Conservation (phyloP, 2,888 invertebrate genomes). For the Mythimna albipuncta region DNA sequence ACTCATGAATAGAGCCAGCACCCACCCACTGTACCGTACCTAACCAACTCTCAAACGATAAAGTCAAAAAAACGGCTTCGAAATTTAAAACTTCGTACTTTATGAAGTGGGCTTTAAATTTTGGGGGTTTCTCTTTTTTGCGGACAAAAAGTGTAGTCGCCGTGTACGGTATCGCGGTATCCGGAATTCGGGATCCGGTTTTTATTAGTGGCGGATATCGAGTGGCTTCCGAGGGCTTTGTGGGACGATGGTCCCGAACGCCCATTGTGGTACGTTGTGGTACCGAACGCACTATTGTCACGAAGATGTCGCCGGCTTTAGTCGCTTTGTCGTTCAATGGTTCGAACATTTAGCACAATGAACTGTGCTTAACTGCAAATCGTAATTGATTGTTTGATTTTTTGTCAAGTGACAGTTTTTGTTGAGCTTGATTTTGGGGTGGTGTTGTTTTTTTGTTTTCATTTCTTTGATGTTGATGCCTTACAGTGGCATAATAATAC, state of each 20-base stretch:
- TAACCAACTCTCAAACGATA: slow-evolving; percentile 46
- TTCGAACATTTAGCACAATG: slow-evolving; percentile 63
- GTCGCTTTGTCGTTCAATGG: slow-evolving; percentile 69
- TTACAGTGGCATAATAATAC: slow-evolving; percentile 9
- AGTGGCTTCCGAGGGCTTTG: slow-evolving; percentile 86
- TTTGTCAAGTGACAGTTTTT: slow-evolving; percentile 52
- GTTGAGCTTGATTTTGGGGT: slow-evolving; percentile 41
- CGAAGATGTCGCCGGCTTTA: slow-evolving; percentile 76
- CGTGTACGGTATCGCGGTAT: slow-evolving; percentile 69
- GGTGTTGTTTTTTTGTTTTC: slow-evolving; percentile 27
- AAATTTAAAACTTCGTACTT: slow-evolving; percentile 73
- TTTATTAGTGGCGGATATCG: slow-evolving; percentile 86
- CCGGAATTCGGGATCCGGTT: slow-evolving; percentile 88
- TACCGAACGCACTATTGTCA: slow-evolving; percentile 78
- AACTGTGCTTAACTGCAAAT: slow-evolving; percentile 58
- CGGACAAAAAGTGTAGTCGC: slow-evolving; percentile 65
- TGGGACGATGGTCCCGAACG: slow-evolving; percentile 76
- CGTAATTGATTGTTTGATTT: slow-evolving; percentile 62
- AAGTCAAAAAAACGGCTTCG: slow-evolving; percentile 62
- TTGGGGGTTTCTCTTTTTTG: slow-evolving; percentile 74
- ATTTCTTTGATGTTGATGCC: slow-evolving; percentile 28
- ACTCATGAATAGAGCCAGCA: background rate
- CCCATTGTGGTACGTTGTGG: slow-evolving; percentile 79
- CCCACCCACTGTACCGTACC: slow-evolving; percentile 1
- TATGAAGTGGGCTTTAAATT: slow-evolving; percentile 76